Conservation (phyloP, 2,113 vertebrate genomes). For the Siniperca knerii region DNA sequence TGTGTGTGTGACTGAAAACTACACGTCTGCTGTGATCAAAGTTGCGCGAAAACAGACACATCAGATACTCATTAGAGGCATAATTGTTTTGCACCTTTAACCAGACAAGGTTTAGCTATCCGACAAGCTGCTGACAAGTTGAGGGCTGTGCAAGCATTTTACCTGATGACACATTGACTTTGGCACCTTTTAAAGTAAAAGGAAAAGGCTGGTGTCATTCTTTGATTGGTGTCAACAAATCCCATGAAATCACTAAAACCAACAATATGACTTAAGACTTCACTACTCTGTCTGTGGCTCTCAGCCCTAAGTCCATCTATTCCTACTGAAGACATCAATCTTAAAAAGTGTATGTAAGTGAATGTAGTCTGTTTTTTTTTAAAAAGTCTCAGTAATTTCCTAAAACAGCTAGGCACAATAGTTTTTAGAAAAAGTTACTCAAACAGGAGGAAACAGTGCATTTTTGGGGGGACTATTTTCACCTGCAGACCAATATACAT, state of each 20-base stretch:
- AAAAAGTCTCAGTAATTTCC: not conserved
- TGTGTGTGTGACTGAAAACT: not conserved
- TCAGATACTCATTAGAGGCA: not conserved
- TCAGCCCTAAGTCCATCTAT: not conserved
- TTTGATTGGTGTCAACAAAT: not conserved
- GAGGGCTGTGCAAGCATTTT: no score
- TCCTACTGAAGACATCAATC: not conserved
- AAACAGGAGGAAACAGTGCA: not conserved
- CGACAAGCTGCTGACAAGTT: not conserved
- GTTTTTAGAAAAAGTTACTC: not conserved
- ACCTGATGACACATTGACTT: not conserved
- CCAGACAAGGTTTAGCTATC: not conserved
- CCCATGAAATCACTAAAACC: not conserved
- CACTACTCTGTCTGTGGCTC: not conserved
- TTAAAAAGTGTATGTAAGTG: no score
- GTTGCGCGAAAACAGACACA: not conserved
- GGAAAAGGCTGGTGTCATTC: not conserved
- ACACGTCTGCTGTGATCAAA: not conserved
- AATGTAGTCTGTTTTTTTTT: no score
- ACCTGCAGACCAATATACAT: not conserved
- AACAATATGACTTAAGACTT: not conserved
- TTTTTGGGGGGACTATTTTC: not conserved
- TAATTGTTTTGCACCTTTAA: not conserved
- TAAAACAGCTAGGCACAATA: not conserved
- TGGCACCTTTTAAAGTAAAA: no score